Conservation (phyloP, 2,888 invertebrate species). For the Sisyra nigra region DNA sequence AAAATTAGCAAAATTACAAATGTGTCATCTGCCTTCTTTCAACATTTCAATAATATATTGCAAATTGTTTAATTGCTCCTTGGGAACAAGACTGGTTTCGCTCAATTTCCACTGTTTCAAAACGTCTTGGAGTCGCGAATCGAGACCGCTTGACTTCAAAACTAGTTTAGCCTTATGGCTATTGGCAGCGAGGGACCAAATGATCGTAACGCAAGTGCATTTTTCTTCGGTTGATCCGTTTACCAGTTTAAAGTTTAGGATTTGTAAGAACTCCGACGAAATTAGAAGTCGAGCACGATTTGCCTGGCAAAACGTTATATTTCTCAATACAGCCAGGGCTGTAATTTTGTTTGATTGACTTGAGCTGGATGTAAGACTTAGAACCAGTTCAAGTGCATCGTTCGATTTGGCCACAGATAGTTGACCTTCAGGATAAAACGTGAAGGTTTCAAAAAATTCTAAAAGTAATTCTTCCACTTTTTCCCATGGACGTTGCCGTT, state of each 20-base stretch:
- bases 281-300: slow-evolving; percentile 34
- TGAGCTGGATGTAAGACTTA: slow-evolving; percentile 19
- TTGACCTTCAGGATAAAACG: slow-evolving; percentile 37
- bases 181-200: slow-evolving; percentile 52
- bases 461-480: slow-evolving; percentile 34
- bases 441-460: slow-evolving; percentile 32
- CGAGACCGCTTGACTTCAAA: slow-evolving; percentile 32
- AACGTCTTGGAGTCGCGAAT: slow-evolving; percentile 28
- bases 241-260: slow-evolving; percentile 28
- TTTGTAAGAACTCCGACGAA: slow-evolving; percentile 32
- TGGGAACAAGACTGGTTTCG: slow-evolving; percentile 16
- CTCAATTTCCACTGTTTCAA: slow-evolving; percentile 27
- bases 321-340: slow-evolving; percentile 33
- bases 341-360: slow-evolving; percentile 20
- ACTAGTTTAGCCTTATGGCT: slow-evolving; percentile 47
- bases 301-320: slow-evolving; percentile 34
- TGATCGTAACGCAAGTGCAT: slow-evolving; percentile 31
- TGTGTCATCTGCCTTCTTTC: slow-evolving; percentile 14
- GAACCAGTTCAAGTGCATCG: slow-evolving; percentile 24
- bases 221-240: slow-evolving; percentile 28
- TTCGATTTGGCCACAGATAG: slow-evolving; percentile 28
- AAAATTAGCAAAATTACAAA: slow-evolving; percentile 3
- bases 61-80: slow-evolving; percentile 20
- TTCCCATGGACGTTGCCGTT: slow-evolving; percentile 34
- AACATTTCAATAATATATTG: slow-evolving; percentile 21